Percentiles rank a stretch among this genome's conserved stretches.
These are phyloP conservation scores for Corvus cornix DNA, from an alignment of 2,113 vertebrate genomes.

Conservation along the genomic window DNA sequence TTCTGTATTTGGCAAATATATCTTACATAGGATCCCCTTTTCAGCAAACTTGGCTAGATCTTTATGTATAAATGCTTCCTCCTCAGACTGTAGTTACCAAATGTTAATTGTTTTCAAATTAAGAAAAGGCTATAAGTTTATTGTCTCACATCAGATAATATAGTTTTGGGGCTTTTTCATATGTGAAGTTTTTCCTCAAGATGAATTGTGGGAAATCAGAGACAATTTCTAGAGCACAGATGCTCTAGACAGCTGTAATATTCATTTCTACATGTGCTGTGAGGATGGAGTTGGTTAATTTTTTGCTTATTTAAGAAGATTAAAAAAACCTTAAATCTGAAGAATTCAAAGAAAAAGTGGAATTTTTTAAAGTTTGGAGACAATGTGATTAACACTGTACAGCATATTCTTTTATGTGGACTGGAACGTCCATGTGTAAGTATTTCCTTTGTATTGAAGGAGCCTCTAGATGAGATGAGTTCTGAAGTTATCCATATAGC, in stretches of 20 bases:
- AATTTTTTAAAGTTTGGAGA: not conserved
- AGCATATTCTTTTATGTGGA: not conserved
- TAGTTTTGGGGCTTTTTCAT: not conserved
- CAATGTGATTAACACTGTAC: not conserved
- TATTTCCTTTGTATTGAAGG: not conserved
- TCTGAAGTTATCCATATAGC: not conserved
- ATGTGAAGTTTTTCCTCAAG: not conserved
- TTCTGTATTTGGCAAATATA: not conserved
- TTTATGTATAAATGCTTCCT: not conserved
- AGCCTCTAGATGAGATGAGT: not conserved
- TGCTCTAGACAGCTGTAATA: not conserved
- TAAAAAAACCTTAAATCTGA: not conserved
- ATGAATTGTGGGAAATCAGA: not conserved
- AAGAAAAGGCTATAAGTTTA: not conserved
- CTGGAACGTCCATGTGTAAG: not conserved
- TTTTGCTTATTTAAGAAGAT: not conserved
- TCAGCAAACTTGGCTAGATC: fast-evolving
- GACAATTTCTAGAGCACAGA: not conserved
- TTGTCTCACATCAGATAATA: not conserved
- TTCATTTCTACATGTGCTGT: not conserved
- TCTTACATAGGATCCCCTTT: not conserved
- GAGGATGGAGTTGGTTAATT: not conserved
- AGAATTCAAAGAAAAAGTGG: not conserved
- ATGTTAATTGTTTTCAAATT: not conserved
- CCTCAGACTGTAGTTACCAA: not conserved